phyloP scores from a whole-genome alignment of 37 sponge, comb jelly and placozoan species.

The Theonella swinhoei region DNA sequence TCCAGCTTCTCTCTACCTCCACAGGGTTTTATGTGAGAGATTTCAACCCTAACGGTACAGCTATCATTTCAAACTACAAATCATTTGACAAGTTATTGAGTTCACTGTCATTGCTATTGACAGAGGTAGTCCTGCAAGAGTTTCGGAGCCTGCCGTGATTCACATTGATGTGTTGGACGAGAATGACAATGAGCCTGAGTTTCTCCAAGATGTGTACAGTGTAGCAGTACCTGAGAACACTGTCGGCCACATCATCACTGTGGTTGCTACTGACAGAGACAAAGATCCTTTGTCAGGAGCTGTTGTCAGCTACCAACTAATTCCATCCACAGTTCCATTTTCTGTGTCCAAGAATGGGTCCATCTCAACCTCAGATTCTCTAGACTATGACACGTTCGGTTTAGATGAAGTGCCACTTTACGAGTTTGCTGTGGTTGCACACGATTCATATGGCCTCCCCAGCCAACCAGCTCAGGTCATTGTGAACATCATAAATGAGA shows the following conservation, averaged over 20 bases:
- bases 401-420: not conserved
- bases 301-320: constrained; percentile 7
- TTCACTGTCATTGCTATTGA: constrained; percentile 33
- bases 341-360: constrained; percentile 28
- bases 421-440: constrained; percentile 51
- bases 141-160: constrained; percentile 23
- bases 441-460: constrained; percentile 46
- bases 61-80: constrained; percentile 29
- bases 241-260: constrained; percentile 5
- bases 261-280: constrained; percentile 67
- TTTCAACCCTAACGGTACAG: constrained; percentile 18
- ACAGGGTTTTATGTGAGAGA: constrained; percentile 25
- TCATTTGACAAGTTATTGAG: constrained; percentile 32
- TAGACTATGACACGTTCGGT: constrained; percentile 61
- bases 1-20: constrained; percentile 5
- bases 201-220: constrained; percentile 17
- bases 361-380: not conserved
- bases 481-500: constrained; percentile 52
- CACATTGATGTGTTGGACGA: constrained; percentile 38
- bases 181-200: constrained; percentile 69
- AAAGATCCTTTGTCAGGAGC: constrained; percentile 36
- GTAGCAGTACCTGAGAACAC: constrained; percentile 43
- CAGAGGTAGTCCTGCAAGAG: constrained; percentile 24
- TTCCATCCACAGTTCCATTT: constrained; percentile 34
- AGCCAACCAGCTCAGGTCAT: constrained; percentile 42